Percentiles rank a stretch among this genome's conserved stretches.
These are phyloP conservation scores for Eidolon helvum DNA, from an alignment of 2,113 vertebrate species.

Conservation along the genomic window DNA sequence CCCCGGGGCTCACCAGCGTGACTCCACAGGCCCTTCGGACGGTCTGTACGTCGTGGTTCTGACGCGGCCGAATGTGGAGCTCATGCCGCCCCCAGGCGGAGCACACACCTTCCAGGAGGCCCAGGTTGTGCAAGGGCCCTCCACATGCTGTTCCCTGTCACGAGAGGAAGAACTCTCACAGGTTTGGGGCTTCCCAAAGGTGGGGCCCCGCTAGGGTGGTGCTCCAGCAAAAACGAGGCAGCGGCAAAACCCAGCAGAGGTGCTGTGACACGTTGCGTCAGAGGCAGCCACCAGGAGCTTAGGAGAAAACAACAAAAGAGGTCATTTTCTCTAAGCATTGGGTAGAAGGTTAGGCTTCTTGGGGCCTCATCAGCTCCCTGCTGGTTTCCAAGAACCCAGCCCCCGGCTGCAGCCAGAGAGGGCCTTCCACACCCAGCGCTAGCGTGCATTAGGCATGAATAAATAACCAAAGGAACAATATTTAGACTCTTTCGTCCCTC, in stretches of 20 bases:
- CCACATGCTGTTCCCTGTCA: not conserved
- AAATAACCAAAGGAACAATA: not conserved
- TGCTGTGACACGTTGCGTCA: not conserved
- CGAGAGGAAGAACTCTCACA: not conserved
- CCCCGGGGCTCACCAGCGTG: not conserved
- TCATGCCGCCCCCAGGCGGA: not conserved
- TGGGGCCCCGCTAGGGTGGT: slow-evolving; percentile 38
- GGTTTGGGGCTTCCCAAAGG: slow-evolving; percentile 60
- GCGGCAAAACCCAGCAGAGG: slow-evolving; percentile 18
- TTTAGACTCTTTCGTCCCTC: not conserved
- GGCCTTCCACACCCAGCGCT: not conserved
- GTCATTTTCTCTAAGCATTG: not conserved
- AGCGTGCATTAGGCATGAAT: not conserved
- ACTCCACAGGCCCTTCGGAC: not conserved
- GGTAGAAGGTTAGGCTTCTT: not conserved
- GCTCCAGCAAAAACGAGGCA: not conserved
- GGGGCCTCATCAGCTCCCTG: not conserved
- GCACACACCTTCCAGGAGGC: not conserved
- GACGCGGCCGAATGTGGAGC: not conserved
- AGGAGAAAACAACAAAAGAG: not conserved
- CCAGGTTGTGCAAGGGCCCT: not conserved
- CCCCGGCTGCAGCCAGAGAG: rapidly evolving
- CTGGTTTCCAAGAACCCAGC: not conserved
- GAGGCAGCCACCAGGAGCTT: not conserved
- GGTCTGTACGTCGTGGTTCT: not conserved